These are phyloP conservation scores for Zosterops lateralis DNA, from an alignment of 2,113 vertebrate species.

Conservation along the genomic window DNA sequence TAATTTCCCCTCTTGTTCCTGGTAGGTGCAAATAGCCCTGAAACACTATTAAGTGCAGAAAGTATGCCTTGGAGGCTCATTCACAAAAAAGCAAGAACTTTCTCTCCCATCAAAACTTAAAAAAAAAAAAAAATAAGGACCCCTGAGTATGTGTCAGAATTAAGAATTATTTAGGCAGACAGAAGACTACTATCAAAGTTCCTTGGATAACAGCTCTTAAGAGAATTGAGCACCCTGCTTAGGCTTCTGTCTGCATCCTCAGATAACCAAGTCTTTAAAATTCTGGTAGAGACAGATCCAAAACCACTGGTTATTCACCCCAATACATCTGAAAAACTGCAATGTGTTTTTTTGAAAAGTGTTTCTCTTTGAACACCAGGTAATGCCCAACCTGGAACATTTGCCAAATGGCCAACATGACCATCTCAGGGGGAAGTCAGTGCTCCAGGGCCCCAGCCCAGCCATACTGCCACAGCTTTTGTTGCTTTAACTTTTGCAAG, in stretches of 20 bases:
- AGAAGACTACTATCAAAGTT: neutral
- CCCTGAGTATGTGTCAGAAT: neutral
- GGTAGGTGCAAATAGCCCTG: neutral
- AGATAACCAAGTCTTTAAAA: neutral
- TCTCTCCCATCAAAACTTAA: neutral
- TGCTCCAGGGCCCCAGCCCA: neutral
- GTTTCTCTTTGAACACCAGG: neutral
- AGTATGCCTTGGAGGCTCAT: neutral
- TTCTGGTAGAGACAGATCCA: neutral
- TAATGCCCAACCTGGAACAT: neutral
- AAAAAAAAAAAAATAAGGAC: neutral
- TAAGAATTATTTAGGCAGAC: neutral
- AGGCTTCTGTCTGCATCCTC: neutral
- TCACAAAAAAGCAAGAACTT: neutral
- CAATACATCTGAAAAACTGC: neutral
- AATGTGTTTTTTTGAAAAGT: neutral
- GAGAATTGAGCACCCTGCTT: neutral
- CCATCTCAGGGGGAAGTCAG: neutral
- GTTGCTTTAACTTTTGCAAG: neutral
- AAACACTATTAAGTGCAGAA: neutral
- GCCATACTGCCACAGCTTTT: rapidly evolving
- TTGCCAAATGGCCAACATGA: rapidly evolving
- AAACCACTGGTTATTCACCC: neutral
- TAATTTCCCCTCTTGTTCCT: neutral
- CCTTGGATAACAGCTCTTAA: neutral